Evolutionary conservation across 53 echinoderm and acorn worm species (phyloP), one percentile per base, ranked within the genome.

Genomic region (Temnopleurus reevesii): DNA sequence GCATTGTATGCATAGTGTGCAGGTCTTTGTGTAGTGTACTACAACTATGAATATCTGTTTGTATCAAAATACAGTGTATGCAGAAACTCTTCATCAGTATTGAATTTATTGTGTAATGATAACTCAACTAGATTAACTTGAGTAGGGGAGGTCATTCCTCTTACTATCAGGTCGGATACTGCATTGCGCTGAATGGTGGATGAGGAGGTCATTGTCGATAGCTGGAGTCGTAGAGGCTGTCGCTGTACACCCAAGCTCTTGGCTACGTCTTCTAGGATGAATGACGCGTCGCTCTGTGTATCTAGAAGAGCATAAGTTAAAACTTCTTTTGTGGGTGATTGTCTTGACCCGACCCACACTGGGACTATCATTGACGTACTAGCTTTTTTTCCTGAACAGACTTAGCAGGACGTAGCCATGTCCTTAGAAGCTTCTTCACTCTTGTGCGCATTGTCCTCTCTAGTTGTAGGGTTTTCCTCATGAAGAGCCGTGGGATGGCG

Each of bases 301-400:
- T 92, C 92, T 21, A 92, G 45, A 9, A 92, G 89, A 81, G 92
- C 92, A 27, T 81, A 92, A 24, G 92, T 92, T 1, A 92, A 47
- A 28, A 83, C 34, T 49, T 92, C 92, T 18, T 92, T 76, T 2
- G 93, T 61, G 12, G 93, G 93, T 25, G 63, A 55, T 66, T 93
- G 65, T 27, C 61, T 64, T 6, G 93, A 64, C 2, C 91, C 58
- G 6, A 94, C 76, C 92, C 91, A 94, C 55, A 92, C 94, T 27
- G 94, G 94, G 0, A 91, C 94, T 51, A 94, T 94, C 94, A 94
- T 94, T 7, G 92, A 86, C 17, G 93, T 83, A n/a, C 5, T 87
- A 1, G 31, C 30, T 18, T 46, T 8, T 29, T 86, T 64, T 27
- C 65, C 86, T n/a, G 64, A 46, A 30, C 47, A 65, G 5, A 86